Evolutionary conservation across 2,888 invertebrate genomes (phyloP), one percentile per base, ranked within the genome.

Genomic region (Cephus rjabovi): DNA sequence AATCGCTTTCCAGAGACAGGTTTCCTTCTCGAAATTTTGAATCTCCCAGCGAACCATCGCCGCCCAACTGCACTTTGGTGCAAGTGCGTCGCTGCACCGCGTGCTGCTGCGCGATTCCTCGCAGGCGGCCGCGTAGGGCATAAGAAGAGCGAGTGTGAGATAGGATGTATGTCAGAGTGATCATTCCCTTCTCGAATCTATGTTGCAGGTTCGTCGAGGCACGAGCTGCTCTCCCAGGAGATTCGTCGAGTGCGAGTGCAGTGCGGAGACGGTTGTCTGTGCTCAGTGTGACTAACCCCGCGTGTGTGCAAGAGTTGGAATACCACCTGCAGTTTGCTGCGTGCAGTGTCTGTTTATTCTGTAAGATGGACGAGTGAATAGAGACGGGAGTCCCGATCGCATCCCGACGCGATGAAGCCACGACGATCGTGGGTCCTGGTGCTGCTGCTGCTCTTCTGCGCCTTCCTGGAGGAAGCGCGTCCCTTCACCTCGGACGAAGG

Each of bases 401-500:
- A 56, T 56, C 83, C 80, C 83, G 83, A 86, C 88, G 90, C 89
- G 86, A 91, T 91, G 91, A 90, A 89, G 89, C 89, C 88, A 86
- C 89, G 90, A 89, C 15, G 33, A 31, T 87, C 88, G 87, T 89
- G 87, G 84, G 83, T 84, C 84, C 85, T 89, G 84, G 87, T 90
- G 78, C 83, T 81, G 82, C 83, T 81, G 82, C 85, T 90, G 83
- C 82, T 88, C 81, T 87, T 88, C 84, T 90, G 86, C 87, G 85
- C 87, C 80, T 83, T 88, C 82, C 84, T 90, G 81, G 88, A 88
- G 77, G 86, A 85, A 80, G 88, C 88, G 75, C 86, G 85, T 76
- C 86, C 89, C 80, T 90, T 89, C 85, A 86, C 89, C 79, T 90
- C 90, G 81, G 89, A 88, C 85, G 90, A 90, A 89, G 90, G 90